Evolutionary conservation across 1,140 invertebrate genomes (phyloP).

Genomic region (Metaphire vulgaris): DNA sequence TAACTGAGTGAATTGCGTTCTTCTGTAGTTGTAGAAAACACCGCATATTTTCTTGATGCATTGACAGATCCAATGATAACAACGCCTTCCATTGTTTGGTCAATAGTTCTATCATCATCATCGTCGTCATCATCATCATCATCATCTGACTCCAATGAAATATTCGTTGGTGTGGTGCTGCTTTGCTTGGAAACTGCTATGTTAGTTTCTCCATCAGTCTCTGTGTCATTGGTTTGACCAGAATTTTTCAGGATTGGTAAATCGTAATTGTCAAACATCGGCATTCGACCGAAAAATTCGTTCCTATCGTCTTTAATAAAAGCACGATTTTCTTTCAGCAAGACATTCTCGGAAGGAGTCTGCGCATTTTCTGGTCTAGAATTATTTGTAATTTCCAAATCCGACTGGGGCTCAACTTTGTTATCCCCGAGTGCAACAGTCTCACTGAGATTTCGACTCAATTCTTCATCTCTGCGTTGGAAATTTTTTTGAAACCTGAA

Average conservation of each 20-base stretch:
- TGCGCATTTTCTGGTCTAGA: background rate
- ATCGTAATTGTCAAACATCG: background rate
- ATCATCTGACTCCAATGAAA: background rate
- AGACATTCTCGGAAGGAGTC: background rate
- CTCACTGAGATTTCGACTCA: background rate
- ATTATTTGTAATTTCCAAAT: background rate
- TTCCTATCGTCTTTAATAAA: background rate
- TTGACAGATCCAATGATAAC: background rate
- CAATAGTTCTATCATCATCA: background rate
- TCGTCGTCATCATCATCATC: background rate
- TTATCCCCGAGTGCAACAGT: background rate
- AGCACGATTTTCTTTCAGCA: background rate
- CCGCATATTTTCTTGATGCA: constrained; percentile 8
- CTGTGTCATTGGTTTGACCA: background rate
- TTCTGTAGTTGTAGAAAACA: constrained; percentile 16
- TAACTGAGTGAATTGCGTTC: background rate
- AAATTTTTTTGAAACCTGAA: background rate
- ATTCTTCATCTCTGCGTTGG: background rate
- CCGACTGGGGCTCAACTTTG: background rate
- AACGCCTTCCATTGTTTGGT: background rate
- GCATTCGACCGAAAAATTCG: background rate
- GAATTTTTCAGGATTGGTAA: background rate
- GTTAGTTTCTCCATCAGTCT: background rate
- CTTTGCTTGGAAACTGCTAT: background rate
- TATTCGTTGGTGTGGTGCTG: background rate